These are phyloP conservation scores for Sericinus montela DNA, from an alignment of 2,888 invertebrate genomes.

Conservation along the genomic window DNA sequence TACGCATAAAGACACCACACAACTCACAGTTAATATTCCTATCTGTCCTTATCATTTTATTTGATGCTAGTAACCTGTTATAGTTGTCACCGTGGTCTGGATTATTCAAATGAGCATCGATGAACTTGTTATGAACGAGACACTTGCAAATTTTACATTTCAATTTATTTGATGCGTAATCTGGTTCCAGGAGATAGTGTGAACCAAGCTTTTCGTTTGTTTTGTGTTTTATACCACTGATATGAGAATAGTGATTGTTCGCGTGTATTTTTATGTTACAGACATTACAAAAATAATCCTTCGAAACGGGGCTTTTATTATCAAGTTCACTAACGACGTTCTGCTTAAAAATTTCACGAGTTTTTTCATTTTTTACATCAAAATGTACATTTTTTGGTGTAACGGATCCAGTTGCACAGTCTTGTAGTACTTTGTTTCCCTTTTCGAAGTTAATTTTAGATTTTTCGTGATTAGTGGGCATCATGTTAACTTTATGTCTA, in stretches of 20 bases:
- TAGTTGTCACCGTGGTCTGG: neutral
- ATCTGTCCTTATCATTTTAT: neutral
- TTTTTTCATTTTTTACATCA: no score
- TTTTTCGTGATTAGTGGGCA: neutral
- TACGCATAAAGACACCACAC: neutral
- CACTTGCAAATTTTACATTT: conserved; percentile 6
- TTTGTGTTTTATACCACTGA: neutral
- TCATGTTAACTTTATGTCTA: neutral
- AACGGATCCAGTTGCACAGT: no score
- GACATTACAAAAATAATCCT: neutral
- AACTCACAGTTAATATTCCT: neutral
- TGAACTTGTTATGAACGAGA: neutral
- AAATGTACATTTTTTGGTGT: no score
- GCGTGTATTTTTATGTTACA: neutral
- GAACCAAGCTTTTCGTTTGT: neutral
- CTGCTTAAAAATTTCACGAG: no score
- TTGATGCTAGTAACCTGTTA: neutral
- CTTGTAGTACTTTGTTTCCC: no score
- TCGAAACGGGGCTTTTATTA: neutral
- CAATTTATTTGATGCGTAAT: neutral
- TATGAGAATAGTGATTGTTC: neutral
- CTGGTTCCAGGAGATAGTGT: neutral
- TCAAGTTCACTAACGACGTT: neutral
- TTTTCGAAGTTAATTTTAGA: neutral
- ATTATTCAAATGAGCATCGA: neutral